Conservation (phyloP, 2,797 vertebrate genomes). For the Peromyscus nudipes region DNA sequence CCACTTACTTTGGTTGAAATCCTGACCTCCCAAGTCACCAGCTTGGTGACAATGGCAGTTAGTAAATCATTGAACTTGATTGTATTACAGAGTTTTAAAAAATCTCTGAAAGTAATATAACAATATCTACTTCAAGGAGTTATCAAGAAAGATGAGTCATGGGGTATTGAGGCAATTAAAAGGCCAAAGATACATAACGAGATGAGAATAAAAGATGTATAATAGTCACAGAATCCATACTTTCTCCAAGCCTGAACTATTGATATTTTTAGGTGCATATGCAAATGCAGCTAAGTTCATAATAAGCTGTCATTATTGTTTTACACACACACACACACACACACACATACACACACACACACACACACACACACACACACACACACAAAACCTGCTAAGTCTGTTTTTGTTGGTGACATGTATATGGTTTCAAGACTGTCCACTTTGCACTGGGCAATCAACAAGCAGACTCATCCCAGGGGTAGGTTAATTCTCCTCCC, state of each 20-base stretch:
- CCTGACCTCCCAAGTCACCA: background rate
- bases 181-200: background rate
- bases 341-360: too few relatives aligned
- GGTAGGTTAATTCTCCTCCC: too few relatives aligned
- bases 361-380: background rate
- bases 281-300: constrained; percentile 11
- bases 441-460: background rate
- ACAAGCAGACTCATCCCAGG: background rate
- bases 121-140: background rate
- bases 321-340: background rate
- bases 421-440: background rate
- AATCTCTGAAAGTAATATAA: constrained; percentile 5
- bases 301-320: background rate
- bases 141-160: constrained; percentile 11
- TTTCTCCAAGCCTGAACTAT: background rate
- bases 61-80: constrained; percentile 15
- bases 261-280: background rate
- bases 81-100: background rate
- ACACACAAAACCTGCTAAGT: background rate
- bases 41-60: constrained; percentile 44
- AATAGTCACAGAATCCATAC: background rate
- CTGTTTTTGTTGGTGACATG: background rate
- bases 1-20: background rate
- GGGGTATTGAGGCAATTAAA: constrained; percentile 1
- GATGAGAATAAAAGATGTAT: background rate